Base-by-base conservation (phyloP, 2,888 invertebrate species). In the Harmothoe impar region DNA sequence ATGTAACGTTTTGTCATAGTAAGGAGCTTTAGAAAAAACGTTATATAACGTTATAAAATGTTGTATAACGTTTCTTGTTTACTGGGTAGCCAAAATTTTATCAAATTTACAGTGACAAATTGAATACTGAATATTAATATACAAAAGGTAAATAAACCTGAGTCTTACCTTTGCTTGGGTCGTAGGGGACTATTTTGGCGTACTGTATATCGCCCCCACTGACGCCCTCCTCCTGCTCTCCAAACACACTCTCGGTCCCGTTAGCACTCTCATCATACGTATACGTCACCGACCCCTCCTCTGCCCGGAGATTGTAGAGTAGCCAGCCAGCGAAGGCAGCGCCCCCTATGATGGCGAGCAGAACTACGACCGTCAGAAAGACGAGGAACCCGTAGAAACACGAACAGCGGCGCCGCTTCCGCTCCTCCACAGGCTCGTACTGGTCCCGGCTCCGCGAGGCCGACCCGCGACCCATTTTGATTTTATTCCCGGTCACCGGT, bases 351-450 rank as follows among this genome's bases (percentile, higher is more conserved):
- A 86, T 54, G 17, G 31, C 86, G 0, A 86, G 54, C 7, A 86
- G 86, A 86, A 86, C 56, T 52, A 86, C 29, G 7, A 86, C 31
- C 52, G 52, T 86, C 52, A 86, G 86, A 54, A 54, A 54, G 7
- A 86, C 29, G 25, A 86, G 86, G 86, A 86, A 86, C 10, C 54
- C 52, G 54, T 86, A 86, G 86, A 86, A 86, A 86, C 86, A 86
- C 1, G 25, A 31, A 25, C 86, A 86, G 0, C 54, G 1, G 29
- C 86, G 52, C 3, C n/a, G 29, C 23, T 86, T 86, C 29, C 54
- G 23, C 54, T 54, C 86, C 52, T 56, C 56, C 31, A 86, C 86
- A 52, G 86, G 86, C 31, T 86, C 86, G 23, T 86, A 86, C 86
- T 86, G 86, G 56, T 86, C 86, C 54, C 86, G 0, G 25, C 54